Evolutionary conservation across 2,888 invertebrate species (phyloP).

Genomic region (Encarsia formosa): DNA sequence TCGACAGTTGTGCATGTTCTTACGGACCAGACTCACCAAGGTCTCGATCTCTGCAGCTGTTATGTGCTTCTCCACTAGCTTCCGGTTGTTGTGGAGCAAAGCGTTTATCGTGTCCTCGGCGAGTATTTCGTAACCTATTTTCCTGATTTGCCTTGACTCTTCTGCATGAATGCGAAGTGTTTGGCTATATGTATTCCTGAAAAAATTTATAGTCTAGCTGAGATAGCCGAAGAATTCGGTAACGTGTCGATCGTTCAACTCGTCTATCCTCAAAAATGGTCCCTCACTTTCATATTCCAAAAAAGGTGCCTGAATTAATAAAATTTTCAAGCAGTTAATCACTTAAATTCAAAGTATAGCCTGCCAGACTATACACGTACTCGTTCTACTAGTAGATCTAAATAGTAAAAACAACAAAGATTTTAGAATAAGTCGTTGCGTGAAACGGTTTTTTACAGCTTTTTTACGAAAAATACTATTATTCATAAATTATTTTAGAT

Average conservation of each 20-base stretch:
- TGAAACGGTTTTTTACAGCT: too few relatives aligned
- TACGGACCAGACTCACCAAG: conserved; percentile 93
- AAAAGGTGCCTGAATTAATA: conserved; percentile 63
- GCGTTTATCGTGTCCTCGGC: conserved; percentile 99
- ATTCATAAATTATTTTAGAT: too few relatives aligned
- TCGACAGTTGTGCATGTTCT: conserved; percentile 87
- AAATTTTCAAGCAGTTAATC: too few relatives aligned
- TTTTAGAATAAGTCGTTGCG: too few relatives aligned
- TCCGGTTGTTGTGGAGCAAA: conserved; percentile 93
- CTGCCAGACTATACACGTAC: too few relatives aligned
- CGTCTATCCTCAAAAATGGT: conserved; percentile 81
- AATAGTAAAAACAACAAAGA: too few relatives aligned
- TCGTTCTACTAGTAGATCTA: too few relatives aligned
- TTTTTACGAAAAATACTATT: too few relatives aligned
- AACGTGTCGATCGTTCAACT: conserved; percentile 89
- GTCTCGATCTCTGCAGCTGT: conserved; percentile 97
- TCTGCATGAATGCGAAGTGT: conserved; percentile 99
- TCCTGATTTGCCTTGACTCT: too few relatives aligned
- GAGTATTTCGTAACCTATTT: conserved; percentile 97
- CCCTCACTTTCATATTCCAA: conserved; percentile 73
- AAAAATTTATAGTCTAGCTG: conserved; percentile 75
- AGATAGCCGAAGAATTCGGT: conserved; percentile 87
- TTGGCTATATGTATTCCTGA: conserved; percentile 94
- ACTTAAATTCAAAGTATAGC: too few relatives aligned
- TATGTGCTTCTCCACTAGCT: conserved; percentile 96